These are phyloP conservation scores for Erpetoichthys calabaricus DNA, from an alignment of 2,797 vertebrate genomes.

Conservation along the genomic window DNA sequence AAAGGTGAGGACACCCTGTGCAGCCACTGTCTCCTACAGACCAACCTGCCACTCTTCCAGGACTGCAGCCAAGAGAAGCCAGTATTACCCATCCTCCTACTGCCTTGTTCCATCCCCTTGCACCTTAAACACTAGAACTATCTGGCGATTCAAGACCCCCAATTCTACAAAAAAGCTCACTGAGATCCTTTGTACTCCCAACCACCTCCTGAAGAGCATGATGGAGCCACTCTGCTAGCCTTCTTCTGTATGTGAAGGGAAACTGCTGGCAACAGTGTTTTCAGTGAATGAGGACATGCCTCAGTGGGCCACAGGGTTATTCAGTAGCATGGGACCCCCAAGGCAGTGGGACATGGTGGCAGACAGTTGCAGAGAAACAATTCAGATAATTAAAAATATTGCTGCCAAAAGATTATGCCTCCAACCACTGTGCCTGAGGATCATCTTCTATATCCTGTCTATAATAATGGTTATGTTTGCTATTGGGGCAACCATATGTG, in stretches of 20 bases:
- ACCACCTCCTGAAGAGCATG: constrained; percentile 18
- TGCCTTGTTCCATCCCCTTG: constrained; percentile 31
- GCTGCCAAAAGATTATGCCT: constrained; percentile 20
- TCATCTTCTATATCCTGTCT: background rate
- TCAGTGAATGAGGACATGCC: constrained; percentile 24
- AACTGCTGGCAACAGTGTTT: constrained; percentile 29
- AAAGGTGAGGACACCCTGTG: constrained; percentile 42
- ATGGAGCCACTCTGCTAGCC: constrained; percentile 29
- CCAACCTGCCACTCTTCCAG: constrained; percentile 41
- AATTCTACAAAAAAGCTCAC: constrained; percentile 29
- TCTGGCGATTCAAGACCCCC: constrained; percentile 27
- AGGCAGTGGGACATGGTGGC: constrained; percentile 18
- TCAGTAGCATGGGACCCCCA: constrained; percentile 29
- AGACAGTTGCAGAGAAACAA: constrained; percentile 27
- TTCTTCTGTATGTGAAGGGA: constrained; percentile 36
- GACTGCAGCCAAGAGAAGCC: constrained; percentile 37
- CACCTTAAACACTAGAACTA: constrained; percentile 44
- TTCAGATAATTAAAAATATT: constrained; percentile 30
- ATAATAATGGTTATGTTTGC: too few relatives aligned
- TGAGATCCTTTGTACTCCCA: constrained; percentile 32
- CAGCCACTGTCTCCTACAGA: constrained; percentile 45
- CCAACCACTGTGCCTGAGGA: constrained; percentile 11
- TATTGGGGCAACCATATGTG: too few relatives aligned
- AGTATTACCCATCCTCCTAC: constrained; percentile 35
- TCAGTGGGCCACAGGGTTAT: constrained; percentile 25